Evolutionary conservation across 2,113 vertebrate genomes (phyloP).

Genomic region (Cettia cetti): DNA sequence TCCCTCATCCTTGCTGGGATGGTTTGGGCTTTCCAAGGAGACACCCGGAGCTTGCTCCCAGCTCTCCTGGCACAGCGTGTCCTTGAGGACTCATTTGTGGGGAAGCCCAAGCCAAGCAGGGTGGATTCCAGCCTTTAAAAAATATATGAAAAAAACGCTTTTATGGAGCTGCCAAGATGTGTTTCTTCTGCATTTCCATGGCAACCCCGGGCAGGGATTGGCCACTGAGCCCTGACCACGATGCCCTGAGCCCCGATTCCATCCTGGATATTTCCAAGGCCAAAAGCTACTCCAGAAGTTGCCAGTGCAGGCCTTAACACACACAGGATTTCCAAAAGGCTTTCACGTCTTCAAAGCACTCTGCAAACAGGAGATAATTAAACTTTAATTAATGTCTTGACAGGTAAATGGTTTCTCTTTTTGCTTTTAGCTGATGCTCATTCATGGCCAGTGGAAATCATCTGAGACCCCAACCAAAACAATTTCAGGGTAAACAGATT

Average conservation of each 20-base stretch:
- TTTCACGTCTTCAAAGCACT: neutral
- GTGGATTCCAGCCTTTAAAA: constrained; percentile 5
- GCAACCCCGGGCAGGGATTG: neutral
- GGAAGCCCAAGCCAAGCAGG: neutral
- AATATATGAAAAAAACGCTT: neutral
- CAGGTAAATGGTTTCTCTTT: neutral
- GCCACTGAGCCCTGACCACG: rapidly evolving
- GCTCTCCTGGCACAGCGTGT: neutral
- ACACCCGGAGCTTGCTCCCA: neutral
- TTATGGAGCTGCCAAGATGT: neutral
- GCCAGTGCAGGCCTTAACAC: neutral
- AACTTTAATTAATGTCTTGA: constrained; percentile 34
- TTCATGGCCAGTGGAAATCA: neutral
- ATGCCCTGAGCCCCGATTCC: neutral
- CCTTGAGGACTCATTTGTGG: neutral
- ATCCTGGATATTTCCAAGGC: neutral
- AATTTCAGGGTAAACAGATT: neutral
- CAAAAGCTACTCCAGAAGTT: neutral
- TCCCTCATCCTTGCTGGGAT: neutral
- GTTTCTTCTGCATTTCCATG: neutral
- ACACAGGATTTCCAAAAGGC: neutral
- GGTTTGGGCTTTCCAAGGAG: neutral
- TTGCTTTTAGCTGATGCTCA: neutral
- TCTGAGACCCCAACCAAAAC: constrained; percentile 18
- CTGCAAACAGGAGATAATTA: constrained; percentile 27